These are phyloP conservation scores for Mesocricetus auratus DNA, from an alignment of 2,113 vertebrate species.

Conservation along the genomic window DNA sequence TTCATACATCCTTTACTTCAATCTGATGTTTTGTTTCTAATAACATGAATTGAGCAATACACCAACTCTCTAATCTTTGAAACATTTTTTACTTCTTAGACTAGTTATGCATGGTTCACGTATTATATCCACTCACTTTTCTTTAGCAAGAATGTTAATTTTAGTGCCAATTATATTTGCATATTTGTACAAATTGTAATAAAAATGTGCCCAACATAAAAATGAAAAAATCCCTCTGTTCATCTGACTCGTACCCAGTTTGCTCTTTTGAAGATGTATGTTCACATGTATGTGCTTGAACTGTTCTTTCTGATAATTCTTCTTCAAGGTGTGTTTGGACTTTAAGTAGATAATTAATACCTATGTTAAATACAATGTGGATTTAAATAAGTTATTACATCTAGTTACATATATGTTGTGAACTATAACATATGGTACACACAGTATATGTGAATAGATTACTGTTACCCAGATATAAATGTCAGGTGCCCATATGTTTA, in stretches of 20 bases:
- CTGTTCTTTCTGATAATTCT: background rate
- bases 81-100: background rate
- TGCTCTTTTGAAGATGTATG: background rate
- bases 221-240: background rate
- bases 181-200: slow-evolving; percentile 14
- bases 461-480: background rate
- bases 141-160: background rate
- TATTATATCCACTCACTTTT: background rate
- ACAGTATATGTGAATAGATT: background rate
- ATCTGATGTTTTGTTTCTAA: background rate
- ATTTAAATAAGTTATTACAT: background rate
- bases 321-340: background rate
- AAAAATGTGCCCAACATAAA: background rate
- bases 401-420: background rate
- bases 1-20: background rate
- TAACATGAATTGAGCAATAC: background rate
- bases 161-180: background rate
- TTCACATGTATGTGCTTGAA: background rate
- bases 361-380: background rate
- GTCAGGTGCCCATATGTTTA: background rate
- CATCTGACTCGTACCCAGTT: background rate
- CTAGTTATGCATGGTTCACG: background rate
- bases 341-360: background rate
- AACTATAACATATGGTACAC: background rate
- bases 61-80: background rate